Evolutionary conservation across 2,888 invertebrate genomes (phyloP), one percentile per base, ranked within the genome.

Genomic region (Lepas anatifera): DNA sequence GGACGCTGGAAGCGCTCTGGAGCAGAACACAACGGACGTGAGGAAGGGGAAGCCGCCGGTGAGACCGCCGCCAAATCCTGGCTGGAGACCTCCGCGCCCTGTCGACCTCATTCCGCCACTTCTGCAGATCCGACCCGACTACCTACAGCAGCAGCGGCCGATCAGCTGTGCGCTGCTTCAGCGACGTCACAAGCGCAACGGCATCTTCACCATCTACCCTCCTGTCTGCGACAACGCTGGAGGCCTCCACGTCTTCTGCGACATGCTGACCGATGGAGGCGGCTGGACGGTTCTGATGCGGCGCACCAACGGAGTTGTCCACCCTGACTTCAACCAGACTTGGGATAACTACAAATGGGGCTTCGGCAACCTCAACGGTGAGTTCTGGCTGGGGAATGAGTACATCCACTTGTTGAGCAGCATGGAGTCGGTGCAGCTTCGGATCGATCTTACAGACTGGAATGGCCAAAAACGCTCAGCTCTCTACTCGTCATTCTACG

Each of bases 261-360:
- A 77, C 94, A n/a, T n/a, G n/a, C n/a, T n/a, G n/a, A n/a, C n/a
- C n/a, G n/a, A n/a, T n/a, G n/a, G n/a, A n/a, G n/a, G 94, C 71
- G 94, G 94, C 70, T 94, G 94, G 94, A 94, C 92, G 81, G 94
- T 94, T 1, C 92, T 94, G 75, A 93, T 94, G 83, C 84, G 93
- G 29, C 84, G 94, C 72, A 92, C 93, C 77, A 92, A 94, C 79
- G 91, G 87, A 77, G 92, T 92, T 0, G 87, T 91, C 29, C 84
- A 92, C 0, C 93, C 93, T 79, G 93, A 92, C 79, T 94, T 94
- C 82, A 93, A 93, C 80, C 83, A 91, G 1, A 92, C 92, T 79
- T 94, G 94, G 93, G 87, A 89, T 70, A 92, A 93, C 77, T 94
- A 94, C 80, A 92, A 93, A 79, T 92, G 92, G 77, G 94, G 94